Evolutionary conservation across 2,888 invertebrate genomes (phyloP).

Genomic region (Apodemia hepburni): DNA sequence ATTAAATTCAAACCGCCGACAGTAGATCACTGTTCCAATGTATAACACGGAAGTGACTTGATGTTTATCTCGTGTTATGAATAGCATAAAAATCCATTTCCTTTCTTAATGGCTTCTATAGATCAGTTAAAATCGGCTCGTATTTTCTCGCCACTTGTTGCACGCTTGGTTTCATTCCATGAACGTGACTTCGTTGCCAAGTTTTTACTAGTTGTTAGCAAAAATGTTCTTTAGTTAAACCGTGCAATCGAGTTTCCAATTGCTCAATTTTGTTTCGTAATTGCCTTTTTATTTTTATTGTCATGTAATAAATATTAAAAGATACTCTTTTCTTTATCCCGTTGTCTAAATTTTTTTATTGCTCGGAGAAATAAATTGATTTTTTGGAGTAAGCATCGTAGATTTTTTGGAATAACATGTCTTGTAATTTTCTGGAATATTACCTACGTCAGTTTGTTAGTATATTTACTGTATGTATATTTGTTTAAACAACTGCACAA

Average conservation of each 20-base stretch:
- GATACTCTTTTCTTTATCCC: neutral
- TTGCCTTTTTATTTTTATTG: constrained; percentile 46
- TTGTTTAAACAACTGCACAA: neutral
- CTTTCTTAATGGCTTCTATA: constrained; percentile 10
- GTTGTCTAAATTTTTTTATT: neutral
- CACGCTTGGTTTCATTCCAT: constrained; percentile 48
- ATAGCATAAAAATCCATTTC: constrained; percentile 10
- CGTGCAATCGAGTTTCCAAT: constrained; percentile 57
- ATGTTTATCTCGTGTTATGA: constrained; percentile 9
- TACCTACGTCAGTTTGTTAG: neutral
- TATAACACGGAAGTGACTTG: constrained; percentile 7
- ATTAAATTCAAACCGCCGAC: neutral
- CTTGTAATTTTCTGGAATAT: too few species aligned
- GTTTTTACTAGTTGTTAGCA: constrained; percentile 47
- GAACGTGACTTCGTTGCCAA: constrained; percentile 62
- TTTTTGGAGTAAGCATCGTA: neutral
- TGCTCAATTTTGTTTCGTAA: constrained; percentile 50
- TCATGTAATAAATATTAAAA: neutral
- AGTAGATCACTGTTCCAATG: constrained; percentile 5
- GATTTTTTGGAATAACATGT: neutral
- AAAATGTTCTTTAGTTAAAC: constrained; percentile 52
- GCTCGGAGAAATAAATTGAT: neutral
- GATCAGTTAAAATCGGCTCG: constrained; percentile 35
- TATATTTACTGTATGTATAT: neutral
- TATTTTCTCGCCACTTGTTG: constrained; percentile 59